Evolutionary conservation across 2,888 invertebrate species (phyloP).

Genomic region (Erebia ligea): DNA sequence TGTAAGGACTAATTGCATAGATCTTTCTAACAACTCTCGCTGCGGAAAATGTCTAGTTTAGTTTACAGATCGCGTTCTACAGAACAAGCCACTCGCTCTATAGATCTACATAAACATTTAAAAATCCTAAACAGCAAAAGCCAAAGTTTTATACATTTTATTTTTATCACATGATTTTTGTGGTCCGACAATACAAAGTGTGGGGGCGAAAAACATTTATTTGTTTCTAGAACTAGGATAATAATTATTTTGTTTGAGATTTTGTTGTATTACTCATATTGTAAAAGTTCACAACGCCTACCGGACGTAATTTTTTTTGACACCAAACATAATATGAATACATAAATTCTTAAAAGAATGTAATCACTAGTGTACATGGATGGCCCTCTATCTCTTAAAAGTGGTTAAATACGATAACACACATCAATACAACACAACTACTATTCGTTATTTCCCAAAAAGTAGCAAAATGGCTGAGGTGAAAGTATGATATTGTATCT

Average conservation of each 20-base stretch:
- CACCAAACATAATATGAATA: neutral
- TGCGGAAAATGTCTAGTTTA: too few species aligned
- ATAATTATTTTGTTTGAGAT: neutral
- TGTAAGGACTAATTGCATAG: too few species aligned
- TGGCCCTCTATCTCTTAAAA: too few species aligned
- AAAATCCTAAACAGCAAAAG: slow-evolving; percentile 21
- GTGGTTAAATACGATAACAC: too few species aligned
- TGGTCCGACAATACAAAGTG: slow-evolving; percentile 39
- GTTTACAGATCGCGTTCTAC: too few species aligned
- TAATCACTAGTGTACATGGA: neutral
- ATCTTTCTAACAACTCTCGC: too few species aligned
- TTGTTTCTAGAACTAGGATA: neutral
- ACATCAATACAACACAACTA: too few species aligned
- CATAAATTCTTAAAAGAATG: neutral
- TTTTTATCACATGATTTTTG: slow-evolving; percentile 37
- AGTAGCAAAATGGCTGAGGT: too few species aligned
- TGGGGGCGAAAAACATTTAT: neutral
- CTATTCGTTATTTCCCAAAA: too few species aligned
- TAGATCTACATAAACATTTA: slow-evolving; percentile 8
- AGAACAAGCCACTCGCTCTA: too few species aligned
- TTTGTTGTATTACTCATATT: slow-evolving; percentile 3
- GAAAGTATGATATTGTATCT: too few species aligned
- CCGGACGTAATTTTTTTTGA: slow-evolving; percentile 18
- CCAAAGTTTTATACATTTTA: slow-evolving; percentile 15
- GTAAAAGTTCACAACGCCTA: slow-evolving; percentile 14